Percentiles rank a stretch among this genome's conserved stretches.
phyloP scores from a whole-genome alignment of 2,888 invertebrate species.

The Philaethria dido region DNA sequence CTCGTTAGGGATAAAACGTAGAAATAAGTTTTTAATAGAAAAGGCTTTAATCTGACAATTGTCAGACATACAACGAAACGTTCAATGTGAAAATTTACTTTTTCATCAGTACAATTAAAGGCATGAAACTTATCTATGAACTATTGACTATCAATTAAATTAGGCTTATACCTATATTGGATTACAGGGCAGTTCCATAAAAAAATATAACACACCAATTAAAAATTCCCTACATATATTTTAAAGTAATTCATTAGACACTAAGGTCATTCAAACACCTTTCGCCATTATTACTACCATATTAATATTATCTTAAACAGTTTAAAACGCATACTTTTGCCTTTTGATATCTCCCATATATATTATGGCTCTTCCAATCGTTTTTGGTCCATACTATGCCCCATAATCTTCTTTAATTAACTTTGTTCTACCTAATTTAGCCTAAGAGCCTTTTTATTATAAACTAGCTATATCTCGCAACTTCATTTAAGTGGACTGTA shows the following conservation, averaged over 20 bases:
- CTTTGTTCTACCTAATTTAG: slow-evolving; percentile 23
- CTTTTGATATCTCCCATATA: slow-evolving; percentile 20
- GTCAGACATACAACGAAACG: no score
- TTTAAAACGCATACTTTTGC: slow-evolving; percentile 13
- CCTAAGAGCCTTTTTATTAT: slow-evolving; percentile 19
- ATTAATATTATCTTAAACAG: slow-evolving; percentile 9
- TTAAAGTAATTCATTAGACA: background rate
- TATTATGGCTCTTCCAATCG: slow-evolving; percentile 23
- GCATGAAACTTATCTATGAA: no score
- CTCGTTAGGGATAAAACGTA: no score
- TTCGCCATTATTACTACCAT: slow-evolving; percentile 10
- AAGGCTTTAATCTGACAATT: no score
- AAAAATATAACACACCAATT: background rate
- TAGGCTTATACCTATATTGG: background rate
- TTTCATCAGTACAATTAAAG: no score
- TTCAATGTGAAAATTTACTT: no score
- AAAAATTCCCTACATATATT: slow-evolving; percentile 3
- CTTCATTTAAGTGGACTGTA: no score
- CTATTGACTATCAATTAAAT: no score
- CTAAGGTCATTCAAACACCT: slow-evolving; percentile 8
- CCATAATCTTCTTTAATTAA: slow-evolving; percentile 28
- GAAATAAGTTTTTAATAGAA: no score
- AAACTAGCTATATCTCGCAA: no score
- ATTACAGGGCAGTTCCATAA: background rate
- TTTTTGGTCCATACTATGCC: slow-evolving; percentile 23